phyloP scores from a whole-genome alignment of 53 echinoderm and acorn worm species.

The Holothuria leucospilota region DNA sequence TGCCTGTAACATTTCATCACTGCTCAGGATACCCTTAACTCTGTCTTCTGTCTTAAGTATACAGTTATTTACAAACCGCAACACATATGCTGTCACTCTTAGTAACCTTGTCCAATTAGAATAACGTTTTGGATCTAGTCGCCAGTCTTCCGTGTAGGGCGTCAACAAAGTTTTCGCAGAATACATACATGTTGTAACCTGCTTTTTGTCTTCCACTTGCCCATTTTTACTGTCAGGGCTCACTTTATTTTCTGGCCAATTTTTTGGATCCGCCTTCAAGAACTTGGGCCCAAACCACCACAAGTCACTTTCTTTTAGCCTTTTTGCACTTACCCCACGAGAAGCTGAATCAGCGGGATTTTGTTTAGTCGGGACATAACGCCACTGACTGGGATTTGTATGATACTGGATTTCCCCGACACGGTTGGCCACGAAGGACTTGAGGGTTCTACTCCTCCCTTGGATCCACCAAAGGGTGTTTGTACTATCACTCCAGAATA shows the following conservation, averaged over 20 bases:
- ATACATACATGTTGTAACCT: neutral
- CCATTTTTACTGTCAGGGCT: neutral
- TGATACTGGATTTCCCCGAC: conserved; percentile 52
- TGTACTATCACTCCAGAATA: too few species aligned
- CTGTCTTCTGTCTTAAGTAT: neutral
- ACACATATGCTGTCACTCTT: neutral
- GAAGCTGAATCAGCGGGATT: conserved; percentile 71
- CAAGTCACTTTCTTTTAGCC: neutral
- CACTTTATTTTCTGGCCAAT: conserved; percentile 25
- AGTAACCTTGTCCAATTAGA: conserved; percentile 20
- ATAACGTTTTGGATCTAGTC: conserved; percentile 40
- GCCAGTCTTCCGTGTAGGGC: neutral
- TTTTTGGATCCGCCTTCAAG: neutral
- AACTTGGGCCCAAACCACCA: conserved; percentile 55
- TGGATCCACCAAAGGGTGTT: conserved; percentile 70
- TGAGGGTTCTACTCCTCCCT: conserved; percentile 55
- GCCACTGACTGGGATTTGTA: conserved; percentile 63
- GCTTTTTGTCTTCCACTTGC: neutral
- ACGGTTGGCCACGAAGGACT: conserved; percentile 75
- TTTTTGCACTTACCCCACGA: conserved; percentile 44
- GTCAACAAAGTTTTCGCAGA: neutral
- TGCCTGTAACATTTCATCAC: conserved; percentile 27
- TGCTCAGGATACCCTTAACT: neutral
- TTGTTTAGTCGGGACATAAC: conserved; percentile 44
- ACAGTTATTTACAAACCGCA: conserved; percentile 41